Percentiles rank a stretch among this genome's conserved stretches.
These are phyloP conservation scores for Lampris incognitus DNA, from an alignment of 2,113 vertebrate species.

Conservation along the genomic window DNA sequence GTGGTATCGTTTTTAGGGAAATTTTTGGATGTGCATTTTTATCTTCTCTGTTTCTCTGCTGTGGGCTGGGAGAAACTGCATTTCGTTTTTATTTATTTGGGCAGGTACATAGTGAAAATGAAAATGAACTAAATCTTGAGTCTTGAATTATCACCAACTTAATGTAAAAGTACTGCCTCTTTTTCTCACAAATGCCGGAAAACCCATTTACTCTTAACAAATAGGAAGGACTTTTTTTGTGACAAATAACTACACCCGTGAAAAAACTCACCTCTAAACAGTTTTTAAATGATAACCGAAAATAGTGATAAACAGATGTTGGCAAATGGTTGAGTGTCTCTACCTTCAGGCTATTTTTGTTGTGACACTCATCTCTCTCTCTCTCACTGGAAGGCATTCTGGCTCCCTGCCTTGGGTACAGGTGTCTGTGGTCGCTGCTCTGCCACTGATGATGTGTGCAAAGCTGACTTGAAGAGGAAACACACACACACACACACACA, in stretches of 20 bases:
- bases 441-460: not conserved
- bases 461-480: not conserved
- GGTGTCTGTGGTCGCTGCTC: constrained; percentile 7
- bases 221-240: not conserved
- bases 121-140: too few species aligned
- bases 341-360: constrained; percentile 3
- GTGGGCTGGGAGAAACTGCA: too few species aligned
- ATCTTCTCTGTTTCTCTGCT: too few species aligned
- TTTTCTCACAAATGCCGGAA: constrained; percentile 20
- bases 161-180: constrained; percentile 5
- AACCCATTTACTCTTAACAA: not conserved
- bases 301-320: constrained; percentile 30
- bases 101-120: too few species aligned
- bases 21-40: too few species aligned
- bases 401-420: not conserved
- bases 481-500: not conserved
- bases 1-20: too few species aligned
- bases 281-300: constrained; percentile 21
- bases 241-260: not conserved
- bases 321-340: not conserved
- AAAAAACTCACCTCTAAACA: not conserved
- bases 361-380: constrained; percentile 25
- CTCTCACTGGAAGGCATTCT: constrained; percentile 5
- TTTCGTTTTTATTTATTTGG: too few species aligned
- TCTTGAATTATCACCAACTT: too few species aligned